Evolutionary conservation across 1,140 invertebrate genomes (phyloP).

Genomic region (Harlomillsia oculata): DNA sequence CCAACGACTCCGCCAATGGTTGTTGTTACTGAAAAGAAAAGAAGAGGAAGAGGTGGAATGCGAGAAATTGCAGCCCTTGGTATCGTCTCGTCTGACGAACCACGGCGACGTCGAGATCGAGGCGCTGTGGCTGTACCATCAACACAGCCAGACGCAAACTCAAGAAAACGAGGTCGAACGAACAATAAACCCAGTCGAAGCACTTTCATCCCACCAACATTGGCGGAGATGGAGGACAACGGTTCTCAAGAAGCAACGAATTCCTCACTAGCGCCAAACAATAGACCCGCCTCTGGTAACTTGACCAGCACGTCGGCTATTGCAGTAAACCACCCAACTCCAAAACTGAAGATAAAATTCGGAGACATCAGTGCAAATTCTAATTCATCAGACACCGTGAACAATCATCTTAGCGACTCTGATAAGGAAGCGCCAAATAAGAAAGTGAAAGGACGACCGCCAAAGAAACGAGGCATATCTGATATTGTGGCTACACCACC

Average conservation of each 20-base stretch:
- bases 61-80: slow-evolving; percentile 35
- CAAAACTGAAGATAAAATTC: slow-evolving; percentile 75
- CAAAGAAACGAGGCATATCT: slow-evolving; percentile 56
- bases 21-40: slow-evolving; percentile 29
- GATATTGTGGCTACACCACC: slow-evolving; percentile 39
- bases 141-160: slow-evolving; percentile 4
- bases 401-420: slow-evolving; percentile 22
- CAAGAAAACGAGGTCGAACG: slow-evolving; percentile 18
- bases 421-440: slow-evolving; percentile 29
- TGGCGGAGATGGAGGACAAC: slow-evolving; percentile 18
- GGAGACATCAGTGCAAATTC: slow-evolving; percentile 42
- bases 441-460: slow-evolving; percentile 52
- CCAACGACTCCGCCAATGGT: not conserved
- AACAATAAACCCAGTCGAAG: slow-evolving; percentile 26
- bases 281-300: not conserved
- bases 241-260: not conserved
- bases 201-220: slow-evolving; percentile 34
- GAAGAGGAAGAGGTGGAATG: slow-evolving; percentile 38
- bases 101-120: slow-evolving; percentile 22
- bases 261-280: not conserved
- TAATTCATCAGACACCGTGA: slow-evolving; percentile 1
- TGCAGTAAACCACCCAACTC: slow-evolving; percentile 41
- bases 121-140: not conserved
- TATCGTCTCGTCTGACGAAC: slow-evolving; percentile 26
- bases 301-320: slow-evolving; percentile 7